phyloP scores from a whole-genome alignment of 2,888 invertebrate genomes.

The Barypeithes pellucidus region DNA sequence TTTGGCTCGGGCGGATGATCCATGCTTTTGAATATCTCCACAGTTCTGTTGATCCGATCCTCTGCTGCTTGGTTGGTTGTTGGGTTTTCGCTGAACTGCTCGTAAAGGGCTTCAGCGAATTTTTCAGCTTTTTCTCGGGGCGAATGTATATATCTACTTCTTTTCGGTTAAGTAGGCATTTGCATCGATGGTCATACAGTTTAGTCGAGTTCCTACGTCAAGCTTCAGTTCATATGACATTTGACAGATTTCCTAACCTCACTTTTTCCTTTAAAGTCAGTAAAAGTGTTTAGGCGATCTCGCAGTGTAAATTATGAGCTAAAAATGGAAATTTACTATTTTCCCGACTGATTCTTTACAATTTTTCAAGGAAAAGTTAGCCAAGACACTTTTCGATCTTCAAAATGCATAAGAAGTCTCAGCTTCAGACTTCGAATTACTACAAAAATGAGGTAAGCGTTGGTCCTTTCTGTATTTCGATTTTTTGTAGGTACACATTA shows the following conservation, averaged over 20 bases:
- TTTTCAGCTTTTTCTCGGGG: too few species aligned
- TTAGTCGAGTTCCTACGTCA: too few species aligned
- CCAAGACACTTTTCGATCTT: not conserved
- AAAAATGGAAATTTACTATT: slow-evolving; percentile 23
- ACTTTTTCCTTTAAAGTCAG: not conserved
- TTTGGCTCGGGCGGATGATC: too few species aligned
- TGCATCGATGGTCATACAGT: too few species aligned
- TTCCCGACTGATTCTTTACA: slow-evolving; percentile 9
- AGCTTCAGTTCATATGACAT: not conserved
- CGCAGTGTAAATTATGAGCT: not conserved
- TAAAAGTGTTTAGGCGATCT: not conserved
- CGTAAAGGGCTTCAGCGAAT: too few species aligned
- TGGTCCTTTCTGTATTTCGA: not conserved
- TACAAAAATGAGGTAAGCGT: slow-evolving; percentile 59
- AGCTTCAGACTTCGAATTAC: slow-evolving; percentile 50
- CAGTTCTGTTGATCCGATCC: too few species aligned
- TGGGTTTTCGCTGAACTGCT: too few species aligned
- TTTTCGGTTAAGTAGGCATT: too few species aligned
- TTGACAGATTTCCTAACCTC: slow-evolving; percentile 12
- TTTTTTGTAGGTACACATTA: slow-evolving; percentile 5
- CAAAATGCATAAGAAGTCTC: slow-evolving; percentile 49
- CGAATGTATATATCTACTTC: too few species aligned
- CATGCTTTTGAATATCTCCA: too few species aligned
- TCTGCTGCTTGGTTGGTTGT: too few species aligned
- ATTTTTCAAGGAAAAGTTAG: slow-evolving; percentile 1